Base-by-base conservation (phyloP, 2,797 vertebrate genomes). In the Cynodonichthys magdalenae region DNA sequence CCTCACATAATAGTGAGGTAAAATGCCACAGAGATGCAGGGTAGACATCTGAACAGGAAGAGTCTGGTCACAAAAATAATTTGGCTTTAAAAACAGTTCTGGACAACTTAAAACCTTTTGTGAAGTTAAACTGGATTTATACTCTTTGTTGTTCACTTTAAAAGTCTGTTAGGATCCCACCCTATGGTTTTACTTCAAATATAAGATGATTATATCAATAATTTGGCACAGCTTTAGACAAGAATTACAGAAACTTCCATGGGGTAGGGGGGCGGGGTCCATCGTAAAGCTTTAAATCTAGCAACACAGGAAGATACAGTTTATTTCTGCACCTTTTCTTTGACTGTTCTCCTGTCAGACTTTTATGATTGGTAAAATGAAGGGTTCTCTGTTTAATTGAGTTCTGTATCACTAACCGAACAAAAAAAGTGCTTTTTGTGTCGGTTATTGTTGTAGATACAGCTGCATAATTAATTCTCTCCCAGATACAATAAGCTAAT, bases 391-490 rank as follows among this genome's bases (percentile, higher is more conserved):
- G 18, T 55, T 15, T 63, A 63, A 71, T 19, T 59, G 17, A 20
- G 20, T 64, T 48, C 24, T 20, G 45, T 47, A 20, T 63, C 47
- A 1, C n/a, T 3, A 7, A 48, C 20, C 46, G 18, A 50, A 67
- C 50, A 50, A 28, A 59, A 49, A 52, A 47, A 2, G 24, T n/a
- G 50, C 2, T 18, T 51, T 59, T 48, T 27, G 52, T 36, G n/a
- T 12, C 14, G 8, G 12, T 15, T 41, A 9, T 44, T 62, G 58
- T 12, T 68, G 28, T 48, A 42, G 39, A 46, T 29, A 20, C 14
- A 51, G 46, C 64, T 48, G 10, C 57, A 18, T 24, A 48, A 67
- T 71, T 19, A 64, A 11, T 63, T 61, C 20, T 29, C 11, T 61
- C 36, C 41, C 17, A 15, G 31, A 57, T 41, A 28, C 52, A 50